A percentile compares a stretch with the other conserved stretches of the same genome.
Conservation (phyloP, 2,113 vertebrate genomes). For the Callipepla californica region DNA sequence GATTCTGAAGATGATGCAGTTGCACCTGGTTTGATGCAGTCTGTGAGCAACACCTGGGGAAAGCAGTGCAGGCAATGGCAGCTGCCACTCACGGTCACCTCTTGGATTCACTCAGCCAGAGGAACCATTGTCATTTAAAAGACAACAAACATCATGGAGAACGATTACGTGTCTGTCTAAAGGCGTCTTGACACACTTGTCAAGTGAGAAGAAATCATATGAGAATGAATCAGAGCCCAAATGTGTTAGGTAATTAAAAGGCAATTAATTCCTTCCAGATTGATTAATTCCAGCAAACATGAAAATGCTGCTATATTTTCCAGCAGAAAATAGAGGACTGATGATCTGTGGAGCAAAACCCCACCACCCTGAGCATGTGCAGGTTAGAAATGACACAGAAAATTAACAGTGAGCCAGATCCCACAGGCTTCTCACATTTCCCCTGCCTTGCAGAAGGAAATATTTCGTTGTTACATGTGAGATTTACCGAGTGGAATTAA, state of each 20-base stretch:
- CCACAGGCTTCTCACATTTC: not conserved
- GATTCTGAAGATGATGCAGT: not conserved
- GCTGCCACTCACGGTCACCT: not conserved
- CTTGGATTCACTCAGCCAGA: not conserved
- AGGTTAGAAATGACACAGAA: not conserved
- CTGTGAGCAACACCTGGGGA: not conserved
- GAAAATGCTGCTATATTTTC: not conserved
- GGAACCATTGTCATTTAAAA: not conserved
- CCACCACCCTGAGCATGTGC: not conserved
- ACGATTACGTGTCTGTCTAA: not conserved
- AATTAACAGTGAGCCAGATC: not conserved
- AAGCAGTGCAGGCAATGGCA: not conserved
- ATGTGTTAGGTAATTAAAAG: slow-evolving; percentile 17
- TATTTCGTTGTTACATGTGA: not conserved
- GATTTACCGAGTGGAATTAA: not conserved
- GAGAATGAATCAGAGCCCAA: slow-evolving; percentile 29
- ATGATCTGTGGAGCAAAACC: not conserved
- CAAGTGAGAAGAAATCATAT: not conserved
- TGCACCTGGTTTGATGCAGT: not conserved
- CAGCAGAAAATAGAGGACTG: not conserved
- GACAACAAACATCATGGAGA: slow-evolving; percentile 1
- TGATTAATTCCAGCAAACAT: slow-evolving; percentile 35
- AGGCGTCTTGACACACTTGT: not conserved
- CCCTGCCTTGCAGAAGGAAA: not conserved
- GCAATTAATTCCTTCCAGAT: slow-evolving; percentile 31